Evolutionary conservation across 2,888 invertebrate species (phyloP).

Genomic region (Lysandra bellargus): DNA sequence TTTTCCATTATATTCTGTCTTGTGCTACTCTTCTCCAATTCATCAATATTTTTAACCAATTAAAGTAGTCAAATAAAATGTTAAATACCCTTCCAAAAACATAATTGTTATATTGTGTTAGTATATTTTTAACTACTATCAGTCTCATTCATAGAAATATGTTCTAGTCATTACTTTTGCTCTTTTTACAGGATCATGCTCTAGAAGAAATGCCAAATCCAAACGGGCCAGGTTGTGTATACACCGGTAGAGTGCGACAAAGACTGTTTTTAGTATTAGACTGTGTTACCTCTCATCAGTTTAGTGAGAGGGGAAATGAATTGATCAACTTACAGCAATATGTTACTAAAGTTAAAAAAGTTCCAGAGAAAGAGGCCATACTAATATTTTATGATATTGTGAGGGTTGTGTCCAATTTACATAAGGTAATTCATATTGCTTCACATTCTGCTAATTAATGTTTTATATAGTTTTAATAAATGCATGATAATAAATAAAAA

Average conservation of each 20-base stretch:
- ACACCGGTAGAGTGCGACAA: slow-evolving; percentile 79
- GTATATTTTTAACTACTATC: too few relatives aligned
- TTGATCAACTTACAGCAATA: slow-evolving; percentile 87
- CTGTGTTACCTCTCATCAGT: slow-evolving; percentile 86
- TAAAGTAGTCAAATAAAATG: too few relatives aligned
- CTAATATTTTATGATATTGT: slow-evolving; percentile 88
- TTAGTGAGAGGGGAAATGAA: slow-evolving; percentile 76
- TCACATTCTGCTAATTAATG: too few relatives aligned
- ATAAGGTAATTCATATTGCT: slow-evolving; percentile 80
- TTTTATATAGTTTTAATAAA: too few relatives aligned
- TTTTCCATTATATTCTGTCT: too few relatives aligned
- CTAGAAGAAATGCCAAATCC: slow-evolving; percentile 82
- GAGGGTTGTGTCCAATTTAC: slow-evolving; percentile 85
- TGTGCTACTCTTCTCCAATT: too few relatives aligned
- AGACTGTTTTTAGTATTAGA: slow-evolving; percentile 87
- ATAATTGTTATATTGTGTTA: too few relatives aligned
- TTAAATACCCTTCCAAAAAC: too few relatives aligned
- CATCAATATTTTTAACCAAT: too few relatives aligned
- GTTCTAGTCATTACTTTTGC: too few relatives aligned
- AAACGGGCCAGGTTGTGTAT: slow-evolving; percentile 71
- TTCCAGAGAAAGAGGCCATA: slow-evolving; percentile 86
- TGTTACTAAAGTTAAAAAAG: slow-evolving; percentile 87
- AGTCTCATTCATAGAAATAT: too few relatives aligned
- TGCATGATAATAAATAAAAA: too few relatives aligned
- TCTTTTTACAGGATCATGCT: slow-evolving; percentile 82